Base-by-base conservation (phyloP, 2,888 invertebrate genomes). In the Drosophila aldrichi region DNA sequence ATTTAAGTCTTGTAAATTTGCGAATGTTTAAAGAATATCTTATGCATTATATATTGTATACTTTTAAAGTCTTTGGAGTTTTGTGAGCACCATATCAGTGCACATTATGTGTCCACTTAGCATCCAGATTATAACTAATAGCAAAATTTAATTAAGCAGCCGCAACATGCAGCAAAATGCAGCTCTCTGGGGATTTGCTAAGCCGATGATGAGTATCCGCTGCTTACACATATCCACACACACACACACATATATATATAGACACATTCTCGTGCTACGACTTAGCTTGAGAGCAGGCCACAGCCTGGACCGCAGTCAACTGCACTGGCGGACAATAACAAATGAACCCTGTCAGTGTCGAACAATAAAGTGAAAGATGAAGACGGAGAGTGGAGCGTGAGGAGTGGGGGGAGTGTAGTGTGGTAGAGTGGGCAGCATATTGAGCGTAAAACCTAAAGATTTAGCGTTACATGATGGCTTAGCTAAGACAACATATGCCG, bases 281-380 rank as follows among this genome's bases (percentile, higher is more conserved):
- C 25, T 20, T 36, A 34, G 32, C 41, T 34, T 14, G 14, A 18
- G 6, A 32, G 22, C 18, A 58, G 38, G 46, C 43, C 34, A 43
- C 38, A 71, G 71, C 54, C 63, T 56, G 74, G 74, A 74, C 89
- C 85, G 57, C 89, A 88, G 64, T 82, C 69, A 82, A 88, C 71
- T 89, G 86, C 86, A 81, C 58, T 69, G 79, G 83, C 82, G 88
- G 86, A 89, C 90, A 89, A 81, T 87, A 88, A 89, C 77, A 87
- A 89, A 87, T 86, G 90, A 82, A 82, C 60, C 73, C 74, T 72
- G 81, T 81, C 74, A 72, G 34, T 57, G 51, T 58, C 66, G 68
- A 68, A 86, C 82, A 80, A 74, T 73, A 82, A 65, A 62, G 68
- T 25, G 32, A 44, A 52, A 29, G 49, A 61, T 16, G 29, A 41